phyloP scores from a whole-genome alignment of 53 echinoderm and acorn worm genomes.

The Pentamera pediparva region DNA sequence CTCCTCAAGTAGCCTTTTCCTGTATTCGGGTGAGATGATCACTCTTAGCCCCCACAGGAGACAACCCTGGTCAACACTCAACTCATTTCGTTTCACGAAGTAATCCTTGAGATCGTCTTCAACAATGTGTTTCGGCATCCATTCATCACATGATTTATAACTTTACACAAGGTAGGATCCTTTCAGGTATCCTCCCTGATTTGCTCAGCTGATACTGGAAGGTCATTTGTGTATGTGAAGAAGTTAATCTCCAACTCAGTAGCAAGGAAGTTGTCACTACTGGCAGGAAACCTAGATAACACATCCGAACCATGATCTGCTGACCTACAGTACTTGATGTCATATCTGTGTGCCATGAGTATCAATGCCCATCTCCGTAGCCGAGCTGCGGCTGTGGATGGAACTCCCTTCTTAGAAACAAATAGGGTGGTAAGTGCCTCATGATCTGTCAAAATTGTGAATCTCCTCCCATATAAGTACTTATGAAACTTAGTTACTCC shows the following conservation, averaged over 20 bases:
- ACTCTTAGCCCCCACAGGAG: conserved; percentile 3
- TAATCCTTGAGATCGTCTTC: background rate
- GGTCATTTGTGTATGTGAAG: conserved; percentile 33
- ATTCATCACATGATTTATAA: background rate
- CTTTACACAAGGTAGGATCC: conserved; percentile 15
- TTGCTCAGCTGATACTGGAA: conserved; percentile 21
- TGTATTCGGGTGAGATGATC: conserved; percentile 9
- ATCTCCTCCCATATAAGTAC: conserved; percentile 46
- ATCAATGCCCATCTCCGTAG: conserved; percentile 55
- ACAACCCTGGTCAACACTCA: conserved; percentile 16
- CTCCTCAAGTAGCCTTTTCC: conserved; percentile 31
- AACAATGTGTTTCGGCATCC: background rate
- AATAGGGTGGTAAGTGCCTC: conserved; percentile 42
- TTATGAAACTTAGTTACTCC: conserved; percentile 53
- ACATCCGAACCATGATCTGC: conserved; percentile 24
- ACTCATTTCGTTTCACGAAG: too few relatives aligned
- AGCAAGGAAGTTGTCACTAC: background rate
- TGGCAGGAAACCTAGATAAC: conserved; percentile 38
- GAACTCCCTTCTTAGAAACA: conserved; percentile 46
- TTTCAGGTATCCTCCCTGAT: conserved; percentile 4
- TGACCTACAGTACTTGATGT: conserved; percentile 38
- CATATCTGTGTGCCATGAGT: conserved; percentile 43
- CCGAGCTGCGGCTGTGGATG: conserved; percentile 48
- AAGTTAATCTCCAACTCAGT: conserved; percentile 22
- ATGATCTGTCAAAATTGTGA: conserved; percentile 47